These are phyloP conservation scores for Limenitis camilla DNA, from an alignment of 2,888 invertebrate species.

Conservation along the genomic window DNA sequence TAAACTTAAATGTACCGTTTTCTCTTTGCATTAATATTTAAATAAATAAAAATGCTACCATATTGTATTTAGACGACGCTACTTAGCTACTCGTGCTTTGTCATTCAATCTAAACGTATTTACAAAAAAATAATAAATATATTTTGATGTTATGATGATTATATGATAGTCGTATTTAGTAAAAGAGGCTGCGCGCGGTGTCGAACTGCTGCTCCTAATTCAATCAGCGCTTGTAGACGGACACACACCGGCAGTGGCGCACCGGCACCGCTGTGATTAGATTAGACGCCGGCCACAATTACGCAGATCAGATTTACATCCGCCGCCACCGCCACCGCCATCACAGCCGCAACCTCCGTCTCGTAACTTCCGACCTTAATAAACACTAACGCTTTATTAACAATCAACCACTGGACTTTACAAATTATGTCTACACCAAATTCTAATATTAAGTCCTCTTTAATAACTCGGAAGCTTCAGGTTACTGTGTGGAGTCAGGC, in stretches of 20 bases:
- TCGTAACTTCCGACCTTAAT: slow-evolving; percentile 18
- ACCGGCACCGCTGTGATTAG: slow-evolving; percentile 48
- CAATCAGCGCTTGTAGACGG: slow-evolving; percentile 64
- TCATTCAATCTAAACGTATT: too few species aligned
- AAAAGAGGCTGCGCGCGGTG: slow-evolving; percentile 26
- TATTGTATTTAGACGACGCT: too few species aligned
- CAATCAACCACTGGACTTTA: slow-evolving; percentile 17
- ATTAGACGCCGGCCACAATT: slow-evolving; percentile 72
- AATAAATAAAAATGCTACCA: too few species aligned
- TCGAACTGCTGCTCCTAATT: slow-evolving; percentile 50
- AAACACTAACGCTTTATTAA: slow-evolving; percentile 16
- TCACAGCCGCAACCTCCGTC: slow-evolving; percentile 8
- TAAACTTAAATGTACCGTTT: too few species aligned
- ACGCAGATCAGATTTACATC: slow-evolving; percentile 70
- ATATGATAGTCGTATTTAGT: slow-evolving; percentile 24
- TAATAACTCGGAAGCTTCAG: slow-evolving; percentile 60
- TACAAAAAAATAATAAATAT: too few species aligned
- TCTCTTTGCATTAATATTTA: too few species aligned
- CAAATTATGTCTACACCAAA: slow-evolving; percentile 43
- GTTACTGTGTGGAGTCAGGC: slow-evolving; percentile 64
- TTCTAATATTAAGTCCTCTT: slow-evolving; percentile 56
- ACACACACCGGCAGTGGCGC: slow-evolving; percentile 37
- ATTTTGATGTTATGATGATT: slow-evolving; percentile 33
- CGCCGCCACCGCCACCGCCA: slow-evolving; percentile 30
- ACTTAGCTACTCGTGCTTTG: too few species aligned